Percentiles rank a stretch among this genome's conserved stretches.
phyloP scores from a whole-genome alignment of 1,140 invertebrate genomes.

The Danaus melanippus region DNA sequence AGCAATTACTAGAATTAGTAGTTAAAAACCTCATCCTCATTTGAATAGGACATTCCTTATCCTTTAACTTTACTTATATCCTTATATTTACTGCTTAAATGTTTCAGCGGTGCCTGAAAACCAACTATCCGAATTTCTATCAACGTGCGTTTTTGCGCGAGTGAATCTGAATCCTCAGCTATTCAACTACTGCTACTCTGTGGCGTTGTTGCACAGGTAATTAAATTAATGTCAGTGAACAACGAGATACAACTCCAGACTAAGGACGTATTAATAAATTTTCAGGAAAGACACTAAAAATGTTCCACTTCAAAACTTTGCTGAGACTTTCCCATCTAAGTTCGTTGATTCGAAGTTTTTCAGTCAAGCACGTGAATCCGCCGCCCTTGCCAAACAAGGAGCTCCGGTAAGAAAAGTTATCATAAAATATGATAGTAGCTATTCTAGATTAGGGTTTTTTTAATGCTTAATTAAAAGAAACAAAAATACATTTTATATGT shows the following conservation, averaged over 20 bases:
- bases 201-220: slow-evolving; percentile 79
- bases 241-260: background rate
- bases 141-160: slow-evolving; percentile 78
- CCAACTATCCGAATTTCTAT: slow-evolving; percentile 76
- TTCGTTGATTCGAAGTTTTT: slow-evolving; percentile 73
- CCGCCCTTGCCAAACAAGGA: slow-evolving; percentile 42
- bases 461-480: no score
- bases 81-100: slow-evolving; percentile 13
- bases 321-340: slow-evolving; percentile 74
- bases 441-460: no score
- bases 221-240: background rate
- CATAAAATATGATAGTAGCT: background rate
- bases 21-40: no score
- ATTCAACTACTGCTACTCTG: slow-evolving; percentile 84
- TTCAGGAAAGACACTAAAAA: slow-evolving; percentile 68
- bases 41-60: background rate
- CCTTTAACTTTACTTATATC: background rate
- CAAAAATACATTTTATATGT: no score
- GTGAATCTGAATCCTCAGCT: slow-evolving; percentile 82
- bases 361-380: slow-evolving; percentile 67
- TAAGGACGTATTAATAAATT: slow-evolving; percentile 2
- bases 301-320: slow-evolving; percentile 70
- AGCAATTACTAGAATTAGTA: no score
- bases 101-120: slow-evolving; percentile 51
- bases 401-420: slow-evolving; percentile 39